Evolutionary conservation across 2,113 vertebrate species (phyloP).

Genomic region (Grammomys surdaster): DNA sequence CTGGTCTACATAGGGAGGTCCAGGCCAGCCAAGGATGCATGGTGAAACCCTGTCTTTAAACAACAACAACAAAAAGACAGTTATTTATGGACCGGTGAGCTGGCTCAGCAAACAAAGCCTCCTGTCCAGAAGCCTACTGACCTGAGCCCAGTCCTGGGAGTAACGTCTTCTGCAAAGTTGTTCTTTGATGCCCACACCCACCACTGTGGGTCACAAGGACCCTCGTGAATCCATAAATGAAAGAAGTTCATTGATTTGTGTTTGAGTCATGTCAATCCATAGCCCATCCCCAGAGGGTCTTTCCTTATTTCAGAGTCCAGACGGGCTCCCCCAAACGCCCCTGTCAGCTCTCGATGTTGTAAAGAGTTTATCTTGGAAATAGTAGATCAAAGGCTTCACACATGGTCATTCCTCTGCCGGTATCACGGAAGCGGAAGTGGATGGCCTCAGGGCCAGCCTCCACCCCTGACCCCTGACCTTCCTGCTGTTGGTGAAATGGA

Average conservation of each 20-base stretch:
- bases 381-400: fast-evolving
- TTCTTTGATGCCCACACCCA: neutral
- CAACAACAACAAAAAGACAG: neutral
- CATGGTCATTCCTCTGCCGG: neutral
- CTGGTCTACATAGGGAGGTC: neutral
- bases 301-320: neutral
- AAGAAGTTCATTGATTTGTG: neutral
- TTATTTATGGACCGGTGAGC: neutral
- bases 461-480: neutral
- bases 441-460: neutral
- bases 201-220: neutral
- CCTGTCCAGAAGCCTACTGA: neutral
- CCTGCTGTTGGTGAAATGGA: fast-evolving
- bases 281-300: neutral
- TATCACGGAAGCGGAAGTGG: neutral
- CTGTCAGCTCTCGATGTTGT: neutral
- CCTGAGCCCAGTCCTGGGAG: neutral
- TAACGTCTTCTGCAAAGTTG: too few relatives aligned
- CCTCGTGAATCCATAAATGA: neutral
- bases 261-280: neutral
- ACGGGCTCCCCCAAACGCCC: neutral
- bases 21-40: too few relatives aligned
- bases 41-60: neutral
- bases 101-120: neutral
- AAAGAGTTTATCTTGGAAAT: fast-evolving